Base-by-base conservation (phyloP, 2,888 invertebrate genomes). In the Stegophylla sp. region DNA sequence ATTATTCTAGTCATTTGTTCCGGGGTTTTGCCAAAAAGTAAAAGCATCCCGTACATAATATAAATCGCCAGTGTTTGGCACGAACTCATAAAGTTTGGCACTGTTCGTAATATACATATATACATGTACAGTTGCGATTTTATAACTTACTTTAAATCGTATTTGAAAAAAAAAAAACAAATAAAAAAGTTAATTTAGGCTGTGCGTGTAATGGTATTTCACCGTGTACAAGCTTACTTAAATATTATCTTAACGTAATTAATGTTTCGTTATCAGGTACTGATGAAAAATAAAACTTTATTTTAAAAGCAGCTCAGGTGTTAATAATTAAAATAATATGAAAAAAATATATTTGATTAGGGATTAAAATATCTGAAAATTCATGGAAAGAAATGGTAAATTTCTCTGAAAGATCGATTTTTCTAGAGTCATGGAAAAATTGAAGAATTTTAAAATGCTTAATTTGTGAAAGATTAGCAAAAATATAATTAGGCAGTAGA, bases 21-120 rank as follows among this genome's bases (percentile, higher is more conserved):
- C 64, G 76, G 66, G 66, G 13, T 76, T 76, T 67, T 76, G 76
- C 76, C 76, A 76, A 76, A 76, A 76, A 76, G 66, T 76, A 56
- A 67, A 76, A 76, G 66, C 43, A 4, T n/a, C 26, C 43, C 63
- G 63, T 56, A 23, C 23, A 43, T 15, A 53, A 56, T 67, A 67
- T 67, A 67, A 76, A 76, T 67, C 66, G 76, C 66, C 76, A 43
- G 56, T 45, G 66, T 76, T 66, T 76, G 76, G 76, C 76, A 76
- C 75, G 53, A 76, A 41, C 34, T 34, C 63, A 63, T 48, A 51
- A 41, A 75, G 48, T 75, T 75, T 75, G 63, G 63, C 74, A 75
- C 63, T 28, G 17, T 15, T 1, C 15, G 28, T n/a, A 34, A 28
- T 17, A 13, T 23, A 69, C 1, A 34, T 15, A 53, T 43, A 20